phyloP scores from a whole-genome alignment of 1,140 invertebrate genomes.

The Theocolax elegans region DNA sequence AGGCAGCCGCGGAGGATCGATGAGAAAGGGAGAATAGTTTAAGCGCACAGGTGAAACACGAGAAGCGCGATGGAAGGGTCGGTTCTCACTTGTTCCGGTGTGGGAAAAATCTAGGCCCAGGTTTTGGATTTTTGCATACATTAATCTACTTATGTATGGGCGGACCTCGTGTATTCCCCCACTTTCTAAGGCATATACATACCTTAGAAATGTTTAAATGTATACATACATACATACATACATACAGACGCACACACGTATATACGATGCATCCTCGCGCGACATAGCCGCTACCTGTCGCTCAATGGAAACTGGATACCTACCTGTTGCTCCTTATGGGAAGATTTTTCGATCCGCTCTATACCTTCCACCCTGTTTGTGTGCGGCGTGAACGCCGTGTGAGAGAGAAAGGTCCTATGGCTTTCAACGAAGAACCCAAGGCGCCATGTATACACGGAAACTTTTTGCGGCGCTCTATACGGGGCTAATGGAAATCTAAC shows the following conservation, averaged over 20 bases:
- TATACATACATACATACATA: too few relatives aligned
- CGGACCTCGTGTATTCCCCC: conserved; percentile 6
- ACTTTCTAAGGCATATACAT: too few relatives aligned
- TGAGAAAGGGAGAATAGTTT: conserved; percentile 31
- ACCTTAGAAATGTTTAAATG: too few relatives aligned
- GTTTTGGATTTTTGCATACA: conserved; percentile 35
- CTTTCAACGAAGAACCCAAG: not conserved
- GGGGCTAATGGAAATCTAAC: conserved; percentile 38
- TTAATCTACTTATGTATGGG: conserved; percentile 39
- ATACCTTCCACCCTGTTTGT: too few relatives aligned
- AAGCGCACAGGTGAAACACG: conserved; percentile 38
- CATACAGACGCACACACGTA: too few relatives aligned
- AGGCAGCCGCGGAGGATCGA: conserved; percentile 17
- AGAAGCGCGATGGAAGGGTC: conserved; percentile 3
- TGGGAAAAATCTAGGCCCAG: conserved; percentile 33
- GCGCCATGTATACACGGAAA: conserved; percentile 16
- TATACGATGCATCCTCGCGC: conserved; percentile 5
- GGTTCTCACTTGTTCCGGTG: conserved; percentile 37
- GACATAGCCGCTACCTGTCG: conserved; percentile 43
- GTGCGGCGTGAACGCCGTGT: conserved; percentile 10
- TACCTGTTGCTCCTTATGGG: conserved; percentile 40
- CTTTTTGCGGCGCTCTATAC: conserved; percentile 12
- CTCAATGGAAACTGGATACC: conserved; percentile 43
- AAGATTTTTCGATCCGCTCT: conserved; percentile 43
- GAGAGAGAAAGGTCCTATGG: not conserved